Conservation (phyloP, 2,888 invertebrate genomes). For the Latheticus oryzae region DNA sequence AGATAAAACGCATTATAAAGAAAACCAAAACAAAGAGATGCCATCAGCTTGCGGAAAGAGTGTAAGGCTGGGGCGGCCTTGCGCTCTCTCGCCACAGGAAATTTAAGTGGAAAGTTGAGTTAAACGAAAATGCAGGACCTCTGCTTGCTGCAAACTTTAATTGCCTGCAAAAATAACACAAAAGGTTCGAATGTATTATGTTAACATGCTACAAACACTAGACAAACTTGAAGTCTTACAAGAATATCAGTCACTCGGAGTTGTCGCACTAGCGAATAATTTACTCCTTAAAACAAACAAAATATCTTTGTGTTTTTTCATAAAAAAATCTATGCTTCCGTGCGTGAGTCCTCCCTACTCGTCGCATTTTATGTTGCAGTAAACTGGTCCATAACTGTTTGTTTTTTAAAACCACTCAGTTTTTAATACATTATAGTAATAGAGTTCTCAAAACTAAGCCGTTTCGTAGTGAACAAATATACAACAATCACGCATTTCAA, state of each 20-base stretch:
- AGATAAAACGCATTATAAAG: constrained; percentile 58
- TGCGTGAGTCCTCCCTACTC: constrained; percentile 1
- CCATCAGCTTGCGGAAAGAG: constrained; percentile 59
- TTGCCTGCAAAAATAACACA: constrained; percentile 41
- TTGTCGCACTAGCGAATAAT: no score
- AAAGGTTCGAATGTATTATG: constrained; percentile 18
- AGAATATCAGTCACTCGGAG: no score
- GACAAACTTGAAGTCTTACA: no score
- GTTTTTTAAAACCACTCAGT: constrained; percentile 27
- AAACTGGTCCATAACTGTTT: constrained; percentile 29
- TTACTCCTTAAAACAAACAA: no score
- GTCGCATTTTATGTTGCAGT: constrained; percentile 19
- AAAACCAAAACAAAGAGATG: constrained; percentile 62
- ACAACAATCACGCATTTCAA: constrained; percentile 50
- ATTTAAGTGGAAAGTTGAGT: constrained; percentile 64
- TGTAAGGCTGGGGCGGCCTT: constrained; percentile 52
- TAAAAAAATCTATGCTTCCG: no score
- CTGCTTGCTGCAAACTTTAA: constrained; percentile 45
- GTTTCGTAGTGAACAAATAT: constrained; percentile 48
- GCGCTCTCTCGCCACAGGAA: constrained; percentile 50
- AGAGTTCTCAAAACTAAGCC: constrained; percentile 50
- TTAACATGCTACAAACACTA: constrained; percentile 31
- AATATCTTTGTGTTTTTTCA: no score
- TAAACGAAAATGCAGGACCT: constrained; percentile 47
- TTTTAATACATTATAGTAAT: constrained; percentile 46